phyloP scores from a whole-genome alignment of 2,113 vertebrate species.

The Rhizomys pruinosus region DNA sequence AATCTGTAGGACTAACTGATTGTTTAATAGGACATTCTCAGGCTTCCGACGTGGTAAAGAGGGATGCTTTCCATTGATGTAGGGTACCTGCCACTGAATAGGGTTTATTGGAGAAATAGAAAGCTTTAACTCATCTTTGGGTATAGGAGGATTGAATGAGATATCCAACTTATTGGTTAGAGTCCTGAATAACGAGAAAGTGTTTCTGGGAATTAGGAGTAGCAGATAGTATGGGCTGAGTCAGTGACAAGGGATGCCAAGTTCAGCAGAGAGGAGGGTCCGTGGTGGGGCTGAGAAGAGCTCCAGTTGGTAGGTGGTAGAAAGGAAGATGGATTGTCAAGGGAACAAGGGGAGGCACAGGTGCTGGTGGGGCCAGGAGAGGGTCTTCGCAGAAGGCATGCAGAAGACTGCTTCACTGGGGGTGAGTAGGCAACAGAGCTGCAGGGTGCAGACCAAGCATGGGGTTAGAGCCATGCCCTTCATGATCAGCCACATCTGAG shows the following conservation, averaged over 20 bases:
- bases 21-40: neutral
- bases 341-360: neutral
- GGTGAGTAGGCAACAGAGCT: neutral
- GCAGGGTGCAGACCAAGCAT: neutral
- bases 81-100: neutral
- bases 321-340: neutral
- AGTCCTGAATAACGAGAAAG: neutral
- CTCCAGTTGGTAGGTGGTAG: neutral
- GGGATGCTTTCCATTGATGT: neutral
- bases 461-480: neutral
- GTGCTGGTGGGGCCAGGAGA: neutral
- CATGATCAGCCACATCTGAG: accelerated
- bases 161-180: neutral
- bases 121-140: neutral
- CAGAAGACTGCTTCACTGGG: neutral
- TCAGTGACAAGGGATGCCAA: neutral
- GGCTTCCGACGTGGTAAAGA: neutral
- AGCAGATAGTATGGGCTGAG: neutral
- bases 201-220: neutral
- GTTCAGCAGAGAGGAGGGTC: neutral
- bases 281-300: neutral
- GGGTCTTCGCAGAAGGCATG: neutral
- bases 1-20: neutral
- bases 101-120: neutral
- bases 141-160: neutral